Evolutionary conservation across 1,140 invertebrate species (phyloP).

Genomic region (Diuraphis noxia): DNA sequence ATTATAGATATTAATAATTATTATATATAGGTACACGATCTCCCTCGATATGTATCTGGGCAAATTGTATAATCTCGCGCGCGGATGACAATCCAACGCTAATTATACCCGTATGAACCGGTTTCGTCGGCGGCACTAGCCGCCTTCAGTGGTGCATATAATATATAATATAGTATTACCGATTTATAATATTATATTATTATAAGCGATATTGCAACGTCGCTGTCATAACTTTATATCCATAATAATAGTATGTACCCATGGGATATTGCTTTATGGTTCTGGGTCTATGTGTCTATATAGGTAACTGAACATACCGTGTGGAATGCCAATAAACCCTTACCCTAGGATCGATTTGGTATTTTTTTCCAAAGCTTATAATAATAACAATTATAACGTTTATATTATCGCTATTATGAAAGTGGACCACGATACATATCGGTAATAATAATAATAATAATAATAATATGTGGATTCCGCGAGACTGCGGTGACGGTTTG

Average conservation of each 20-base stretch:
- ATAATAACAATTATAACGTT: neutral
- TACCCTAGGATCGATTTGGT: neutral
- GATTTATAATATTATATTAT: neutral
- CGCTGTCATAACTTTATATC: neutral
- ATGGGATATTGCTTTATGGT: neutral
- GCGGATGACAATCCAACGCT: slow-evolving; percentile 18
- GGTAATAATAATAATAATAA: neutral
- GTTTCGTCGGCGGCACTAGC: neutral
- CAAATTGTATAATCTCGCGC: neutral
- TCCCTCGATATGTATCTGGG: neutral
- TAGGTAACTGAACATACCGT: neutral
- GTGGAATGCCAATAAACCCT: neutral
- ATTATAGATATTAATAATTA: neutral
- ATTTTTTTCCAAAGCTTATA: neutral
- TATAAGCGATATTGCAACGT: neutral
- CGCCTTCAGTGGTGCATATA: neutral
- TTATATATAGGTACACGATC: neutral
- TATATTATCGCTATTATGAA: neutral
- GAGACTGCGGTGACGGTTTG: neutral
- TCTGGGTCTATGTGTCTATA: neutral
- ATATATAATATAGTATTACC: neutral
- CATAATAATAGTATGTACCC: neutral
- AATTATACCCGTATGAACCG: slow-evolving; percentile 9
- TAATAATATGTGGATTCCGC: neutral
- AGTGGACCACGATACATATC: neutral